These are phyloP conservation scores for Rhaphigaster nebulosa DNA, from an alignment of 2,888 invertebrate genomes.

Conservation along the genomic window DNA sequence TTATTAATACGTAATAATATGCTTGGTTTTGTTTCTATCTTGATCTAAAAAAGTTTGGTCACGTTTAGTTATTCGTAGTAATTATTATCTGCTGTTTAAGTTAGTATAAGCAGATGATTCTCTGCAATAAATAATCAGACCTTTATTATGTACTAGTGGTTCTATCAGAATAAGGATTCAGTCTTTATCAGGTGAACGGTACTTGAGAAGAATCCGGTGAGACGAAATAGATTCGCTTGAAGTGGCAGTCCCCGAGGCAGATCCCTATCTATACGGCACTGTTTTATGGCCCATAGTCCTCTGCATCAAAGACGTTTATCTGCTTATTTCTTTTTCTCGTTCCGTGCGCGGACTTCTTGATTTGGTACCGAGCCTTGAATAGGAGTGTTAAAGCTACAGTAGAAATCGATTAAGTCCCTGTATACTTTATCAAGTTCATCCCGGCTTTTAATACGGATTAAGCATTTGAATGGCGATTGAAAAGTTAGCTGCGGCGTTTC, in stretches of 20 bases:
- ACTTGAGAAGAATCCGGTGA: not conserved
- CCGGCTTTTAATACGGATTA: not conserved
- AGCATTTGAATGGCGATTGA: not conserved
- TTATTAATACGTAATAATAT: no score
- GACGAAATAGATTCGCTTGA: not conserved
- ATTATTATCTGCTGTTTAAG: not conserved
- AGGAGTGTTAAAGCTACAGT: not conserved
- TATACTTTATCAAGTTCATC: not conserved
- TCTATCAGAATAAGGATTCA: not conserved
- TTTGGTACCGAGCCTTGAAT: not conserved
- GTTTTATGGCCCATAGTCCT: constrained; percentile 21
- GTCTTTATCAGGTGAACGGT: not conserved
- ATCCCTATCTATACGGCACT: not conserved
- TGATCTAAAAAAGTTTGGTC: no score
- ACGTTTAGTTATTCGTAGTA: not conserved
- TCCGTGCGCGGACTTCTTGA: not conserved
- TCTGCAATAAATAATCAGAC: not conserved
- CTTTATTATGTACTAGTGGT: not conserved
- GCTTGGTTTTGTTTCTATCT: no score
- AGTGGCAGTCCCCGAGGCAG: not conserved
- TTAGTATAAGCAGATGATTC: not conserved
- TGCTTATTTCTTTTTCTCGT: not conserved
- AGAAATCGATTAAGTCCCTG: not conserved
- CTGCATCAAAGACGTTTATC: not conserved
- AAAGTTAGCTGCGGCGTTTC: not conserved